Evolutionary conservation across 2,113 vertebrate species (phyloP).

Genomic region (Hirundichthys speculiger): DNA sequence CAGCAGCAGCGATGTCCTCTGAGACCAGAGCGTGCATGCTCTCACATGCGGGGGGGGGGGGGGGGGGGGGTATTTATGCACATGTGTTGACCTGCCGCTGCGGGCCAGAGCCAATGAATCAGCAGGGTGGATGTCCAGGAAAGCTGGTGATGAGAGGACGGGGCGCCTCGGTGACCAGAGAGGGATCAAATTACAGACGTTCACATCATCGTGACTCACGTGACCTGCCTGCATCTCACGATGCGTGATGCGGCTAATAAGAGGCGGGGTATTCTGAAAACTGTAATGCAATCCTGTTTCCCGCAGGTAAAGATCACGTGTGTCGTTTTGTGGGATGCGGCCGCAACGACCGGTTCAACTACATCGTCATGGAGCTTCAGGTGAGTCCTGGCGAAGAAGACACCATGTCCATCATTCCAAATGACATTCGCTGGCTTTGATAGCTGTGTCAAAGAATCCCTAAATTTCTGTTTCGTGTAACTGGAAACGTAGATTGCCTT

Average conservation of each 20-base stretch:
- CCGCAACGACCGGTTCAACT: constrained; percentile 98
- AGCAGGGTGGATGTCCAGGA: background rate
- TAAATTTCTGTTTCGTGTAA: too few species aligned
- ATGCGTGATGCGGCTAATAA: background rate
- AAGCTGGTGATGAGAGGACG: background rate
- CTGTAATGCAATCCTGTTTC: background rate
- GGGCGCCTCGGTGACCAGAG: too few species aligned
- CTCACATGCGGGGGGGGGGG: too few species aligned
- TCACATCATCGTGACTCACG: constrained; percentile 20
- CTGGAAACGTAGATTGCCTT: too few species aligned
- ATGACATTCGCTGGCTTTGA: too few species aligned
- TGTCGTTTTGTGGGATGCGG: constrained; percentile 98
- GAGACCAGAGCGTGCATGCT: constrained; percentile 3
- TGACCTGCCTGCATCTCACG: background rate
- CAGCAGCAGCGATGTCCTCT: constrained; percentile 36
- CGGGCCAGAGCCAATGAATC: constrained; percentile 32
- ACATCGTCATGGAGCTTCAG: constrained; percentile 99
- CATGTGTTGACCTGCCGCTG: constrained; percentile 2
- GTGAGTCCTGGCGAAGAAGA: too few species aligned
- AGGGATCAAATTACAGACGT: too few species aligned
- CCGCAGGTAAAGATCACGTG: constrained; percentile 94
- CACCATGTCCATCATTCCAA: too few species aligned
- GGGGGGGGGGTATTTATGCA: constrained; percentile 6
- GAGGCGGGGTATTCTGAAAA: background rate
- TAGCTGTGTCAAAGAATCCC: too few species aligned